Percentiles rank a stretch among this genome's conserved stretches.
These are phyloP conservation scores for Mormyrus proboscirostris DNA, from an alignment of 2,797 vertebrate species.

Conservation along the genomic window DNA sequence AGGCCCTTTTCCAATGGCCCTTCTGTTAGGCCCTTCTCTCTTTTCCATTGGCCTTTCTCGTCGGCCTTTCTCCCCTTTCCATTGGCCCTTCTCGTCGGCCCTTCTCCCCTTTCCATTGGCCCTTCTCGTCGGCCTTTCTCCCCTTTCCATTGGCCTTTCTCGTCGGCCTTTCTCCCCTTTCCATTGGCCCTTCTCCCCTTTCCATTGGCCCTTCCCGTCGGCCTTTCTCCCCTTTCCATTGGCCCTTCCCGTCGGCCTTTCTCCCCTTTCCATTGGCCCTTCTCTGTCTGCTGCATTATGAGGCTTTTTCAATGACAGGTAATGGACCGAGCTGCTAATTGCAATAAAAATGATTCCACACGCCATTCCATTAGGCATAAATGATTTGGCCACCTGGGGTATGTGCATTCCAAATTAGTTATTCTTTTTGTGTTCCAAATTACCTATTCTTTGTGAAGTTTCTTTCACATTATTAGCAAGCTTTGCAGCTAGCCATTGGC, in stretches of 20 bases:
- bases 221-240: neutral
- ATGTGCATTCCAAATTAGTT: constrained; percentile 29
- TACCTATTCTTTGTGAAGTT: constrained; percentile 35
- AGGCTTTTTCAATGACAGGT: constrained; percentile 20
- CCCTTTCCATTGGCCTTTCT: neutral
- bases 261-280: neutral
- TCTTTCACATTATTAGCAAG: constrained; percentile 22
- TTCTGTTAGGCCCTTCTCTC: neutral
- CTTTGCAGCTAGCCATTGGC: constrained; percentile 24
- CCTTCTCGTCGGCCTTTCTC: neutral
- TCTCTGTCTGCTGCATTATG: constrained; percentile 9
- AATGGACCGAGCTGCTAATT: constrained; percentile 27
- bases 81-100: neutral
- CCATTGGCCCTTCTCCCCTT: neutral
- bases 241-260: neutral
- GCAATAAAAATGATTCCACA: constrained; percentile 26
- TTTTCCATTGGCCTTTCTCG: neutral
- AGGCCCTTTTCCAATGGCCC: neutral
- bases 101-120: neutral
- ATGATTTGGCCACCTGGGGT: constrained; percentile 31
- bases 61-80: neutral
- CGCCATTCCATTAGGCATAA: constrained; percentile 28
- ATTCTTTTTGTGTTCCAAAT: constrained; percentile 33
- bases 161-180: neutral
- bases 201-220: neutral